Evolutionary conservation across 2,797 vertebrate genomes (phyloP).

Genomic region (Notolabrus celidotus): DNA sequence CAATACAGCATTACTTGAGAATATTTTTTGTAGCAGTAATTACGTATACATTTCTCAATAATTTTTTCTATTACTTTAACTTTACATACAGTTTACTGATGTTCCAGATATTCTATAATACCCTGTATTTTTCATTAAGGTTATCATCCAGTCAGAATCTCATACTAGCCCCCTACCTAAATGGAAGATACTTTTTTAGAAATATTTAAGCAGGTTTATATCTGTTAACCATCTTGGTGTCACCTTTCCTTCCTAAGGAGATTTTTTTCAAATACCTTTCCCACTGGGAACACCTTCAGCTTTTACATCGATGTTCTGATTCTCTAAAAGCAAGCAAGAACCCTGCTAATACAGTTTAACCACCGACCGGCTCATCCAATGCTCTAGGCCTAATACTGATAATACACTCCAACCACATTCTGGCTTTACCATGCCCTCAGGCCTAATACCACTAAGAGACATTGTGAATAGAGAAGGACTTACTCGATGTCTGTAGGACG

Average conservation of each 20-base stretch:
- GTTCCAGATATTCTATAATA: no score
- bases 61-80: no score
- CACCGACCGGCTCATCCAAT: conserved; percentile 60
- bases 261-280: conserved; percentile 34
- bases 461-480: conserved; percentile 63
- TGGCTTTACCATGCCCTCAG: conserved; percentile 73
- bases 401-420: conserved; percentile 73
- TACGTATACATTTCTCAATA: no score
- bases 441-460: conserved; percentile 68
- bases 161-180: neutral
- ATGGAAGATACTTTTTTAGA: neutral
- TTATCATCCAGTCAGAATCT: no score
- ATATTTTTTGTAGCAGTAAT: no score
- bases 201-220: conserved; percentile 21
- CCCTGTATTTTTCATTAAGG: no score
- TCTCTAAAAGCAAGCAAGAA: conserved; percentile 63
- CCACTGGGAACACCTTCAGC: conserved; percentile 39
- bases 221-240: conserved; percentile 30
- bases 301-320: conserved; percentile 58
- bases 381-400: conserved; percentile 70
- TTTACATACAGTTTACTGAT: no score
- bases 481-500: conserved; percentile 49
- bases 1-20: no score
- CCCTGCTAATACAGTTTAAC: conserved; percentile 65
- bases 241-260: conserved; percentile 19